phyloP scores from a whole-genome alignment of 2,888 invertebrate species.

The Formica aserva region DNA sequence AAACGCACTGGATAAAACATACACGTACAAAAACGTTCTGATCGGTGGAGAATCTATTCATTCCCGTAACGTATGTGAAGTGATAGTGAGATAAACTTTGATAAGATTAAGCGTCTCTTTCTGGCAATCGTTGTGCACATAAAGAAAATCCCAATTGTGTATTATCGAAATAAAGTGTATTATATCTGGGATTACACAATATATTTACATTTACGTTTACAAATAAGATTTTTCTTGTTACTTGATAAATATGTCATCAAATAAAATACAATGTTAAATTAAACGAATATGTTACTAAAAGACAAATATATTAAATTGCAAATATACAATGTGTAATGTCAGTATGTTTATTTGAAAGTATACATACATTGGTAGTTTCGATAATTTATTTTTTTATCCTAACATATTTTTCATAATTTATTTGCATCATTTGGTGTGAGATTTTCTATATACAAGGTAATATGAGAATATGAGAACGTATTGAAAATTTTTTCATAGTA shows the following conservation, averaged over 20 bases:
- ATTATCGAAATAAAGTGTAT: background rate
- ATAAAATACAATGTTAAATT: background rate
- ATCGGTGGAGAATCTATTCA: constrained; percentile 18
- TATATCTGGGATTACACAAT: background rate
- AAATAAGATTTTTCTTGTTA: background rate
- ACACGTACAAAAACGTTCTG: constrained; percentile 19
- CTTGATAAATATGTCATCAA: background rate
- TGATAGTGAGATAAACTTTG: constrained; percentile 76
- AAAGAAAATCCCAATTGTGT: background rate
- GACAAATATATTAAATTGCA: background rate
- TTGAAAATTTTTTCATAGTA: constrained; percentile 74
- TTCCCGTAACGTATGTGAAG: constrained; percentile 32
- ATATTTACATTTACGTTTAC: background rate
- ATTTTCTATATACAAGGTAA: constrained; percentile 79
- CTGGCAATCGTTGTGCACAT: constrained; percentile 48
- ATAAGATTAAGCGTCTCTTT: constrained; percentile 78
- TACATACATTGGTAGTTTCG: constrained; percentile 50
- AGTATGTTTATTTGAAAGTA: background rate
- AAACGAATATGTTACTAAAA: background rate
- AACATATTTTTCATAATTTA: constrained; percentile 29
- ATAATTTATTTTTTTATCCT: constrained; percentile 57
- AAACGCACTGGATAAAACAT: background rate
- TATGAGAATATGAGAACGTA: constrained; percentile 65
- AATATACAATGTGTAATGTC: background rate
- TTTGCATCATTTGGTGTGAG: constrained; percentile 39